Evolutionary conservation across 1,140 invertebrate genomes (phyloP).

Genomic region (Aphis craccivora): DNA sequence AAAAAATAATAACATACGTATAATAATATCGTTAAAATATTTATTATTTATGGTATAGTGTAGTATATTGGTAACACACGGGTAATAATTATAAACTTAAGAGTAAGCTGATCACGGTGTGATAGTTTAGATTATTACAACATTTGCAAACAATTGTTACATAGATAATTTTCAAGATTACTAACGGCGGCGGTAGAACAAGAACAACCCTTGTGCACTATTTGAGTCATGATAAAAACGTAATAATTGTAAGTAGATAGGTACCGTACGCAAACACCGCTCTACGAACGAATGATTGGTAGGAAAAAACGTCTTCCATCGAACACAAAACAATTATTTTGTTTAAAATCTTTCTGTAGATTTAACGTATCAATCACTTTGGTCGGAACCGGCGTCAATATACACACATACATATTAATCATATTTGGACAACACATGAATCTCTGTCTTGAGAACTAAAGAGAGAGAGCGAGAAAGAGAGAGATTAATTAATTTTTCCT

Average conservation of each 20-base stretch:
- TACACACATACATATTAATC: not conserved
- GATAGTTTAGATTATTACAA: not conserved
- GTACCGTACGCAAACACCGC: not conserved
- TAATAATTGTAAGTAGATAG: not conserved
- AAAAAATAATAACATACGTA: no score
- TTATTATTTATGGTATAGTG: not conserved
- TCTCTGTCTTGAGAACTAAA: no score
- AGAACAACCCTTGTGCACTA: not conserved
- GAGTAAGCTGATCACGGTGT: not conserved
- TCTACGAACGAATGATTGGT: not conserved
- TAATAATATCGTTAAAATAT: no score
- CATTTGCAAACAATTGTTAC: not conserved
- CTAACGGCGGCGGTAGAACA: not conserved
- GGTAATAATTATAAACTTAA: not conserved
- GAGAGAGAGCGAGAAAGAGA: not conserved
- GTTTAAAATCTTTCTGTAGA: not conserved
- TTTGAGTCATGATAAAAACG: not conserved
- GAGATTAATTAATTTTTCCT: conserved; percentile 37
- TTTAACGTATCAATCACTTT: conserved; percentile 23
- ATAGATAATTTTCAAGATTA: not conserved
- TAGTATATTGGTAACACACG: not conserved
- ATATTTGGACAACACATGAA: not conserved
- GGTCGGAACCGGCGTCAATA: not conserved
- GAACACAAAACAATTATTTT: not conserved
- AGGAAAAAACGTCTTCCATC: not conserved